Evolutionary conservation across 2,797 vertebrate genomes (phyloP).

Genomic region (Karalla daura): DNA sequence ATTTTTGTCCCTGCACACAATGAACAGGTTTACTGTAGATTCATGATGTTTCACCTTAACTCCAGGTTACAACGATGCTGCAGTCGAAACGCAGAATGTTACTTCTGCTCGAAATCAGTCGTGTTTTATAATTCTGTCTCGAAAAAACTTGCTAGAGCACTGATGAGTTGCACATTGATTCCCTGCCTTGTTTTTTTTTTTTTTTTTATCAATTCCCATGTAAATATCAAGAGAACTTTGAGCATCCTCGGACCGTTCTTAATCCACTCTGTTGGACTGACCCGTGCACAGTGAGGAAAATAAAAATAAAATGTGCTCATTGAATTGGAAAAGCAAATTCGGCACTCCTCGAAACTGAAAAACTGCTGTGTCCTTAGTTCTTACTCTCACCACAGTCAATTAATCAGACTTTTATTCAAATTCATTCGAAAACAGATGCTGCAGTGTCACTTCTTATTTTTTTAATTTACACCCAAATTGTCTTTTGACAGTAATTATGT

Average conservation of each 20-base stretch:
- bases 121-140: conserved; percentile 51
- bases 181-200: conserved; percentile 14
- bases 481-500: conserved; percentile 63
- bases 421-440: conserved; percentile 57
- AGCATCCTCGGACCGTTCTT: conserved; percentile 2
- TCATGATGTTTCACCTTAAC: conserved; percentile 74
- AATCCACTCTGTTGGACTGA: conserved; percentile 6
- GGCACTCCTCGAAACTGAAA: conserved; percentile 7
- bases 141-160: conserved; percentile 27
- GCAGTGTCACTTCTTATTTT: conserved; percentile 69
- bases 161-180: conserved; percentile 37
- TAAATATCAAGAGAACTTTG: conserved; percentile 19
- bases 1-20: conserved; percentile 83
- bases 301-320: conserved; percentile 17
- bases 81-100: conserved; percentile 62
- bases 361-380: conserved; percentile 1
- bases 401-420: conserved; percentile 34
- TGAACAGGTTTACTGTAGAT: conserved; percentile 76
- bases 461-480: conserved; percentile 60
- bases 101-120: conserved; percentile 53
- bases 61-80: conserved; percentile 75
- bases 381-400: conserved; percentile 17
- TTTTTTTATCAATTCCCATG: conserved; percentile 15
- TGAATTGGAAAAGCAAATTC: conserved; percentile 5
- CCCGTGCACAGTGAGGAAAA: background rate